Percentiles rank a stretch among this genome's conserved stretches.
Conservation (phyloP, 2,797 vertebrate genomes). For the Rhabdophis nuchalis region DNA sequence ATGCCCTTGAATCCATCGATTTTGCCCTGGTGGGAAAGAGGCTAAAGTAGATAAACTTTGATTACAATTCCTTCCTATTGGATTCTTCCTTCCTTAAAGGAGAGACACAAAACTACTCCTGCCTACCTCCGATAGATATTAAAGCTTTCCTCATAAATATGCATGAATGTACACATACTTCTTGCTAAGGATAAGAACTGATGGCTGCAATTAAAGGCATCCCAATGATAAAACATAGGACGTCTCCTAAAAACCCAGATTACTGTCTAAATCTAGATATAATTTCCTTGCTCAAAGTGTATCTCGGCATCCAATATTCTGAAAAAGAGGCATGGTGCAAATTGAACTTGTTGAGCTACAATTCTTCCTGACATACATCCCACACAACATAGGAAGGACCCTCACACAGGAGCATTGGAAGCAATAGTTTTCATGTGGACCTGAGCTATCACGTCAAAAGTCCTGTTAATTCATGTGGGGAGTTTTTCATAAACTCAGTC, state of each 20-base stretch:
- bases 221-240: not conserved
- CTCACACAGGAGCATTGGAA: not conserved
- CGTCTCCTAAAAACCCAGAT: not conserved
- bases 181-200: not conserved
- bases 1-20: not conserved
- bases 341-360: not conserved
- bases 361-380: not conserved
- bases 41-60: not conserved
- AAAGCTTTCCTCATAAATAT: not conserved
- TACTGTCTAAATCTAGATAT: not conserved
- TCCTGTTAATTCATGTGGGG: not conserved
- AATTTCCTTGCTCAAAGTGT: not conserved
- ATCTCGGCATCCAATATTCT: not conserved
- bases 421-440: not conserved
- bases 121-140: not conserved
- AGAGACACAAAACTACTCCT: not conserved
- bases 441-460: not conserved
- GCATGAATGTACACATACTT: not conserved
- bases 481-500: not conserved
- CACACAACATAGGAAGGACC: not conserved
- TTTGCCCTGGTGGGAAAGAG: not conserved
- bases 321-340: not conserved
- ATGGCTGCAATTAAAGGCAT: not conserved
- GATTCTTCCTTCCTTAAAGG: not conserved
- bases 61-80: not conserved